Conservation (phyloP, 2,888 invertebrate species). For the Xanthia togata region DNA sequence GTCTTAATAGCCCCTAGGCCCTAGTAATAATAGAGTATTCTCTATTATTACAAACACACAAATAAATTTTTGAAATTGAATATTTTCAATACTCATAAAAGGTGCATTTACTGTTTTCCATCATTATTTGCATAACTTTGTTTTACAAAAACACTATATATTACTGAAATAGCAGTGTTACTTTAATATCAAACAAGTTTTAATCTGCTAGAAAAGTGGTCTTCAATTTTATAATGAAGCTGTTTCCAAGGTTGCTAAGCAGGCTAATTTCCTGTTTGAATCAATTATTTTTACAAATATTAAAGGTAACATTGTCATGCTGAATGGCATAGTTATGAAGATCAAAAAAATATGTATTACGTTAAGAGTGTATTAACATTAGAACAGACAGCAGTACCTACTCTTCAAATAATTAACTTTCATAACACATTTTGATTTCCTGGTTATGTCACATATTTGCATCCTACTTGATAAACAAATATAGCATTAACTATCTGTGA, state of each 20-base stretch:
- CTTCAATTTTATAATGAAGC: constrained; percentile 27
- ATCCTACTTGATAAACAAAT: constrained; percentile 34
- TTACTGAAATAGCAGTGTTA: constrained; percentile 9
- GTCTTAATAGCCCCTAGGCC: background rate
- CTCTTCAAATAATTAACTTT: constrained; percentile 10
- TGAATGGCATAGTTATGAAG: constrained; percentile 18
- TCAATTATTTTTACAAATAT: constrained; percentile 33
- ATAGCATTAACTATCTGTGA: background rate
- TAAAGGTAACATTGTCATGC: constrained; percentile 13
- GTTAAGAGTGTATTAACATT: background rate
- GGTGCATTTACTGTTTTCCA: background rate
- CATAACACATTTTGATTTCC: background rate
- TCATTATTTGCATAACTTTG: constrained; percentile 10
- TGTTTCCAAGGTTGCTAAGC: constrained; percentile 41
- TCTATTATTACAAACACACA: too few relatives aligned
- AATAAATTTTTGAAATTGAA: too few relatives aligned
- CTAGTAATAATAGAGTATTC: constrained; percentile 1
- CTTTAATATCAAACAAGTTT: constrained; percentile 27
- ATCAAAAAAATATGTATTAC: background rate
- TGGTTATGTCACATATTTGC: constrained; percentile 10
- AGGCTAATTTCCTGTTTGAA: constrained; percentile 51
- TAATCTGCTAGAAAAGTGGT: constrained; percentile 24
- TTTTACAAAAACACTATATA: background rate
- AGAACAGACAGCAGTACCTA: background rate
- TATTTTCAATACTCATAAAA: constrained; percentile 13